phyloP scores from a whole-genome alignment of 2,113 vertebrate genomes.

The Globicephala melas region DNA sequence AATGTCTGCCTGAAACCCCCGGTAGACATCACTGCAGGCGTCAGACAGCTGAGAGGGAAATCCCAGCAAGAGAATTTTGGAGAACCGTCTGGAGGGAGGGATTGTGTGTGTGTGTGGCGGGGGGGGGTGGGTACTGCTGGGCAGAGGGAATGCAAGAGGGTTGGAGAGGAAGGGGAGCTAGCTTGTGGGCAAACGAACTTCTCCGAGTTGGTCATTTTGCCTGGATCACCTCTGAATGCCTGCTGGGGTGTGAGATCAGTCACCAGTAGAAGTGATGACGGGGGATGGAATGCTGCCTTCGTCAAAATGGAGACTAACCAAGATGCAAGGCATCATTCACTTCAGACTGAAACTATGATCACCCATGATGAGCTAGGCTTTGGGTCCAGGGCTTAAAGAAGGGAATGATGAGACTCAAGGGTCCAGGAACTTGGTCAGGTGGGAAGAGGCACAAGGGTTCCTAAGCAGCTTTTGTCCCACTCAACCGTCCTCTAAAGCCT shows the following conservation, averaged over 20 bases:
- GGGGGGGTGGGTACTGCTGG: background rate
- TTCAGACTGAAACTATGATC: accelerated
- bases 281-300: no score
- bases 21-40: background rate
- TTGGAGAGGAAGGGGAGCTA: background rate
- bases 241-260: background rate
- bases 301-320: background rate
- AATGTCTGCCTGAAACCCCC: background rate
- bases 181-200: accelerated
- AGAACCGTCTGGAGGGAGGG: background rate
- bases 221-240: no score
- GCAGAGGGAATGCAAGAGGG: background rate
- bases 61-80: background rate
- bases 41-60: background rate
- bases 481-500: accelerated
- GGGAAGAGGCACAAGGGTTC: background rate
- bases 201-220: background rate
- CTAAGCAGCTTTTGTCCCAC: background rate
- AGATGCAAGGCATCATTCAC: background rate
- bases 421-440: background rate
- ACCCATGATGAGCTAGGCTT: accelerated
- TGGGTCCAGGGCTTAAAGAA: background rate
- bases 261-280: background rate
- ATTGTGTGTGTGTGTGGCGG: background rate
- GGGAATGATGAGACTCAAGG: background rate